Evolutionary conservation across 2,113 vertebrate species (phyloP).

Genomic region (Todiramphus chloris): DNA sequence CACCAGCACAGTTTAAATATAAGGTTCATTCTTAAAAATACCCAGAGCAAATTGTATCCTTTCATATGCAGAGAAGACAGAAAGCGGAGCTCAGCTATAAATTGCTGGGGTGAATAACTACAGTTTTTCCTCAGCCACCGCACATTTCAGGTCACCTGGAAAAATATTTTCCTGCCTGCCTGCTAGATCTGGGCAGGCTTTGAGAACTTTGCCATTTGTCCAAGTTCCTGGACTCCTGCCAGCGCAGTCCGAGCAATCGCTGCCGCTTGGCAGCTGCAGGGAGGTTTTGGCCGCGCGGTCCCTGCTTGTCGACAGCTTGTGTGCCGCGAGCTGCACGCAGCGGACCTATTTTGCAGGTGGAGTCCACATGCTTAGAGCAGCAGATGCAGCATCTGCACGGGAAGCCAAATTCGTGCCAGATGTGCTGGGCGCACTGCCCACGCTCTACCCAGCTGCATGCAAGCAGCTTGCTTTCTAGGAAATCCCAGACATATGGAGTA

Average conservation of each 20-base stretch:
- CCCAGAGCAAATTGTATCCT: constrained; percentile 10
- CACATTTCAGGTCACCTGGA: constrained; percentile 10
- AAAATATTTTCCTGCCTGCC: background rate
- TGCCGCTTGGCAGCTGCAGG: background rate
- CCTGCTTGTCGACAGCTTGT: background rate
- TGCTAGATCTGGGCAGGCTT: background rate
- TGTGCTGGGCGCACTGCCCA: constrained; percentile 16
- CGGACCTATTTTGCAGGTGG: rapidly evolving
- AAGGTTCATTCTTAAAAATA: constrained; percentile 54
- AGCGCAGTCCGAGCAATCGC: background rate
- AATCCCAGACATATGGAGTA: background rate
- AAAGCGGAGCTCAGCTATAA: constrained; percentile 8
- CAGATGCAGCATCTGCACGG: background rate
- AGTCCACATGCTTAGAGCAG: background rate
- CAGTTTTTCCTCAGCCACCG: background rate
- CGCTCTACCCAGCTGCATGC: background rate
- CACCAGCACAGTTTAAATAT: constrained; percentile 22
- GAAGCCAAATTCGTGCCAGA: constrained; percentile 28
- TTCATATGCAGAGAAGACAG: background rate
- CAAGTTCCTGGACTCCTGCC: background rate
- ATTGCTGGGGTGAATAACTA: background rate
- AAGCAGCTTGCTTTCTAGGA: constrained; percentile 17
- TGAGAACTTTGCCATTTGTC: background rate
- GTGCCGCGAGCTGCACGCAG: background rate
- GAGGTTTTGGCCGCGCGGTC: background rate